phyloP scores from a whole-genome alignment of 2,113 vertebrate species.

The Phyllostomus hastatus region DNA sequence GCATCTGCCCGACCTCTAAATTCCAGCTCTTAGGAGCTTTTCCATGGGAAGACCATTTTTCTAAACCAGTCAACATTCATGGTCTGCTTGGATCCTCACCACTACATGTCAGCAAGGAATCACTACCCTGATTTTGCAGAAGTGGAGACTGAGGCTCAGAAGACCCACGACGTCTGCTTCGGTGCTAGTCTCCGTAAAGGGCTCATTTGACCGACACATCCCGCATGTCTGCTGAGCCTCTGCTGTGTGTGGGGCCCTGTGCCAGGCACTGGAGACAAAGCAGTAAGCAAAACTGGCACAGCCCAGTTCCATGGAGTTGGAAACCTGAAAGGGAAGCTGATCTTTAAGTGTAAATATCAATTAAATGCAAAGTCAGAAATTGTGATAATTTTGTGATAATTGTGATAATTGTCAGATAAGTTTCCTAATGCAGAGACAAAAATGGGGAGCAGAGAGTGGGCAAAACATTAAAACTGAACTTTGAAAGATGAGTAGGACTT shows the following conservation, averaged over 20 bases:
- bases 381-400: neutral
- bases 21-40: neutral
- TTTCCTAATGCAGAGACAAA: neutral
- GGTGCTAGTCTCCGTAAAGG: neutral
- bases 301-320: neutral
- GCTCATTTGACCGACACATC: neutral
- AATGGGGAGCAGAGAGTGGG: neutral
- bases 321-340: neutral
- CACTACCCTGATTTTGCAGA: neutral
- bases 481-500: neutral
- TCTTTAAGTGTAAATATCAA: neutral
- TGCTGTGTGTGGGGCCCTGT: neutral
- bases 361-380: constrained; percentile 6
- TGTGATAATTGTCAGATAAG: neutral
- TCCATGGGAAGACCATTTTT: neutral
- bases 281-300: neutral
- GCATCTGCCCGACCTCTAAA: neutral
- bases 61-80: neutral
- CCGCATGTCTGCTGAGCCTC: neutral
- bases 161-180: neutral
- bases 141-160: constrained; percentile 13
- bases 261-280: neutral
- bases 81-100: neutral
- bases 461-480: neutral
- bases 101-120: neutral